phyloP scores from a whole-genome alignment of 2,797 vertebrate species.

The Furcifer pardalis region DNA sequence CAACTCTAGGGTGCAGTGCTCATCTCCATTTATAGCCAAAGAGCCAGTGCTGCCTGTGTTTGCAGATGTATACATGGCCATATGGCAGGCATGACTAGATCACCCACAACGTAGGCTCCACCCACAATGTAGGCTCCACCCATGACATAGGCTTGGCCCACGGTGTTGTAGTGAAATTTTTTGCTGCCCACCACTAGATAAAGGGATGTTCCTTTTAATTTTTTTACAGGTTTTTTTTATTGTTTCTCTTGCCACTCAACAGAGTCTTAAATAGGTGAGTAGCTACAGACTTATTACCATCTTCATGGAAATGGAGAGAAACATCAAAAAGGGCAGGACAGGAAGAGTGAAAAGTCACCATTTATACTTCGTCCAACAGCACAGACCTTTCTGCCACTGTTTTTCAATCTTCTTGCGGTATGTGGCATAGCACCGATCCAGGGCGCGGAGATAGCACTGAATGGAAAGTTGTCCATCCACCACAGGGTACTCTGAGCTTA shows the following conservation, averaged over 20 bases:
- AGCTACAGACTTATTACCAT: background rate
- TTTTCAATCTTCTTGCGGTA: slow-evolving; percentile 74
- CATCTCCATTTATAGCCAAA: too few species aligned
- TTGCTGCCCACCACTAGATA: too few species aligned
- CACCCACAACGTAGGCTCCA: too few species aligned
- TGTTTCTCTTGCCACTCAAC: background rate
- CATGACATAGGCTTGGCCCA: too few species aligned
- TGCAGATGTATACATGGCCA: too few species aligned
- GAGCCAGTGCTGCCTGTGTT: too few species aligned
- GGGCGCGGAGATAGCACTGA: slow-evolving; percentile 75
- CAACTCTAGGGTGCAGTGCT: too few species aligned
- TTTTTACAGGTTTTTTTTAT: background rate
- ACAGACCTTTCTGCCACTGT: slow-evolving; percentile 75
- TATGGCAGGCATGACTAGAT: too few species aligned
- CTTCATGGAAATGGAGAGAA: background rate
- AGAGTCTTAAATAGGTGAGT: background rate
- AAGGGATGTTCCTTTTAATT: background rate
- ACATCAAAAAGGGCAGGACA: background rate
- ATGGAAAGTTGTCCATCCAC: slow-evolving; percentile 79
- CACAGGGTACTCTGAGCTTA: slow-evolving; percentile 74
- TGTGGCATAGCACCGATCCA: slow-evolving; percentile 72
- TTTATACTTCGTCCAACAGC: background rate
- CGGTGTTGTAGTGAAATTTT: too few species aligned
- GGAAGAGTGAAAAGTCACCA: background rate
- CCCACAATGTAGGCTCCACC: too few species aligned